Evolutionary conservation across 92 coral and sea anemone genomes (phyloP), one percentile per base, ranked within the genome.

Genomic region (Actinernus sp.): DNA sequence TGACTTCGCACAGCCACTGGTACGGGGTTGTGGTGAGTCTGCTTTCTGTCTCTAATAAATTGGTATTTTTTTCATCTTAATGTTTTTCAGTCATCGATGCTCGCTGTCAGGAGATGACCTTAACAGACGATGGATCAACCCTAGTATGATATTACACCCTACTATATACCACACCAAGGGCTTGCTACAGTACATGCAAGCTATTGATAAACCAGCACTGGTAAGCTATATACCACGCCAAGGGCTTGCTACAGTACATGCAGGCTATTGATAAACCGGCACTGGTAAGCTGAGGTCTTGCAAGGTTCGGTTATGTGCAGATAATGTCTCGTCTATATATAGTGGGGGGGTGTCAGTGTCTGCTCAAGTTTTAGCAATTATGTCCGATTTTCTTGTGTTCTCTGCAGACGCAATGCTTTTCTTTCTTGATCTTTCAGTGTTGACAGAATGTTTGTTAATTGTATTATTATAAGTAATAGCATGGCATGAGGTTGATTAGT

Each of bases 41-140:
- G n/a, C n/a, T n/a, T n/a, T n/a, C n/a, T n/a, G n/a, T n/a, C n/a
- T n/a, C n/a, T n/a, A n/a, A n/a, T n/a, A n/a, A n/a, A n/a, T n/a
- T n/a, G n/a, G n/a, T n/a, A n/a, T n/a, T n/a, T n/a, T n/a, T n/a
- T n/a, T 4, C 73, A n/a, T n/a, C n/a, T n/a, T n/a, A n/a, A n/a
- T 70, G 10, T 29, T 17, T 70, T 82, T 20, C 82, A 94, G 98
- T 46, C 98, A 94, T 61, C 98, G 98, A 16, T 94, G 98, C 51
- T 94, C 98, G 14, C 55, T 93, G 58, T 82, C 97, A 12, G 98
- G 98, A 25, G 98, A 91, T 59, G 98, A 93, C 58, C 88, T 93
- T 23, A 93, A 93, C 79, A 72, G 98, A 66, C 91, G 86, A 44
- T 93, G 98, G 98, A 69, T 69, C 55, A 60, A 75, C 65, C 98